A percentile compares a stretch with the other conserved stretches of the same genome.
These are phyloP conservation scores for Panthera leo DNA, from an alignment of 2,113 vertebrate genomes.

Conservation along the genomic window DNA sequence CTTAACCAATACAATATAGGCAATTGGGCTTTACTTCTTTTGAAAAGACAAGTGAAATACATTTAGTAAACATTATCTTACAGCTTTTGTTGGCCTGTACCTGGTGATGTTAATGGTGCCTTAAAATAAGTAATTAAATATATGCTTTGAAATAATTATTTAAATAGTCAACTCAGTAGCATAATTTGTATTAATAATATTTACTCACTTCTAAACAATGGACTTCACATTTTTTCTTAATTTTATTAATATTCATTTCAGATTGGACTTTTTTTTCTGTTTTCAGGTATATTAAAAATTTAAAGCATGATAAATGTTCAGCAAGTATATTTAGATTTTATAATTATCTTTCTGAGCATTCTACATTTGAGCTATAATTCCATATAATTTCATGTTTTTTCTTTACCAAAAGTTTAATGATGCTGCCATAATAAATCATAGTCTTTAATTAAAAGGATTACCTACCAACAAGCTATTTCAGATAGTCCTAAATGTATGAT, in stretches of 20 bases:
- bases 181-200: conserved; percentile 61
- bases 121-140: conserved; percentile 50
- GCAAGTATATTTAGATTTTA: neutral
- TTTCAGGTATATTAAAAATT: conserved; percentile 38
- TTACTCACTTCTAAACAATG: neutral
- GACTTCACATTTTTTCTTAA: neutral
- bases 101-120: neutral
- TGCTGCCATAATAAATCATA: neutral
- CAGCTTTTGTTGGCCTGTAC: neutral
- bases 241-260: conserved; percentile 19
- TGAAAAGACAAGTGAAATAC: neutral
- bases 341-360: neutral
- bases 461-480: neutral
- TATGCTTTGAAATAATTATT: conserved; percentile 52
- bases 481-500: neutral
- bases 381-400: neutral
- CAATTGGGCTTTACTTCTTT: neutral
- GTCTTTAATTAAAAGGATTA: conserved; percentile 11
- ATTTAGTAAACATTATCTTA: neutral
- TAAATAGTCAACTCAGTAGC: conserved; percentile 56
- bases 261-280: neutral
- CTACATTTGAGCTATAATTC: neutral
- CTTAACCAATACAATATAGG: neutral
- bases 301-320: neutral
- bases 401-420: neutral